Evolutionary conservation across 2,888 invertebrate genomes (phyloP).

Genomic region (Allophyes oxyacanthae): DNA sequence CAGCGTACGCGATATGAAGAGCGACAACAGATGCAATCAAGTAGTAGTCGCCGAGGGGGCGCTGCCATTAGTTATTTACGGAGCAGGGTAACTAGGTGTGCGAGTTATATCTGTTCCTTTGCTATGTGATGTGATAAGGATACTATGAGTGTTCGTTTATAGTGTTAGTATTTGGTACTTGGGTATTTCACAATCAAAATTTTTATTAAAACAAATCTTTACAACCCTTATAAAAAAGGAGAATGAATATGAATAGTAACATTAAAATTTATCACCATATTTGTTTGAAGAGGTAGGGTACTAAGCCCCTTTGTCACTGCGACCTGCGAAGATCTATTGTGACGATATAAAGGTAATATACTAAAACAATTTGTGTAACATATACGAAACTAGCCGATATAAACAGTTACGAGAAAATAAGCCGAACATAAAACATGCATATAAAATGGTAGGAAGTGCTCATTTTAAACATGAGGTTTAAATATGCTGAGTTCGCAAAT

Average conservation of each 20-base stretch:
- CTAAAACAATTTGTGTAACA: too few species aligned
- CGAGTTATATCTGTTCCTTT: conserved; percentile 53
- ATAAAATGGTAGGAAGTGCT: background rate
- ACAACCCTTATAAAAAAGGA: too few species aligned
- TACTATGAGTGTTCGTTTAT: conserved; percentile 45
- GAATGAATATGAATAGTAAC: conserved; percentile 15
- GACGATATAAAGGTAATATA: too few species aligned
- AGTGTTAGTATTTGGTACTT: conserved; percentile 32
- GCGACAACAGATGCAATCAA: conserved; percentile 74
- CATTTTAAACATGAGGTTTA: background rate
- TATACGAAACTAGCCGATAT: background rate
- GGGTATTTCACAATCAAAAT: conserved; percentile 31
- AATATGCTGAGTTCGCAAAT: conserved; percentile 39
- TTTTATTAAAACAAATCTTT: conserved; percentile 34
- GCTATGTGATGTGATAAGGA: conserved; percentile 43
- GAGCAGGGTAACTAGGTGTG: conserved; percentile 55
- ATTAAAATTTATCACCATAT: too few species aligned
- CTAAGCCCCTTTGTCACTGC: too few species aligned
- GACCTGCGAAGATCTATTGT: too few species aligned
- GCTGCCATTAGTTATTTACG: conserved; percentile 63
- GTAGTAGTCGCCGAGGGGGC: conserved; percentile 64
- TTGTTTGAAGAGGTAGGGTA: too few species aligned
- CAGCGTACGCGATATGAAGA: conserved; percentile 73
- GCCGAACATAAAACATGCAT: background rate
- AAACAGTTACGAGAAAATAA: background rate